These are phyloP conservation scores for Acanthosepion pharaonis DNA, from an alignment of 2,888 invertebrate species.

Conservation along the genomic window DNA sequence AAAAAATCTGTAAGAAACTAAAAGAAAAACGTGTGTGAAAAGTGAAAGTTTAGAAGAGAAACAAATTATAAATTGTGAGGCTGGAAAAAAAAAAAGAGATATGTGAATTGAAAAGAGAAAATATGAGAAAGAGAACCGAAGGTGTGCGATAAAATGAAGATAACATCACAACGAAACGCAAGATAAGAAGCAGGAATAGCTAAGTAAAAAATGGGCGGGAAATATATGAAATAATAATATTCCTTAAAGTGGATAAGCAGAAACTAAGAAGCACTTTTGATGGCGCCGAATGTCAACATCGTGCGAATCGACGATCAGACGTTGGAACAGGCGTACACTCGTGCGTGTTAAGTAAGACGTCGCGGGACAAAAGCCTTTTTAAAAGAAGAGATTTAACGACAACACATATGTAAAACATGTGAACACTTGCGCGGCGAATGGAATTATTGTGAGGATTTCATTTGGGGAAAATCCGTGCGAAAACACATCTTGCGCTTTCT, in stretches of 20 bases:
- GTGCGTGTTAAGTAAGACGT: background rate
- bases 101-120: background rate
- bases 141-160: background rate
- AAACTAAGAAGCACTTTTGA: background rate
- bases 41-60: too few species aligned
- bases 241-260: background rate
- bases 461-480: slow-evolving; percentile 5
- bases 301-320: background rate
- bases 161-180: background rate
- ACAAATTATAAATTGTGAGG: too few species aligned
- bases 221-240: background rate
- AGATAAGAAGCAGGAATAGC: background rate
- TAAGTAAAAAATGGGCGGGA: background rate
- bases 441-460: background rate
- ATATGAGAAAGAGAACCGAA: background rate
- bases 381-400: background rate
- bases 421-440: background rate
- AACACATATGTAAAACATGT: background rate
- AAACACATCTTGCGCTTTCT: background rate
- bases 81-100: background rate
- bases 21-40: too few species aligned
- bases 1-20: too few species aligned
- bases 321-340: background rate
- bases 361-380: background rate
- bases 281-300: background rate